Evolutionary conservation across 2,797 vertebrate species (phyloP).

Genomic region (Mastacembelus armatus): DNA sequence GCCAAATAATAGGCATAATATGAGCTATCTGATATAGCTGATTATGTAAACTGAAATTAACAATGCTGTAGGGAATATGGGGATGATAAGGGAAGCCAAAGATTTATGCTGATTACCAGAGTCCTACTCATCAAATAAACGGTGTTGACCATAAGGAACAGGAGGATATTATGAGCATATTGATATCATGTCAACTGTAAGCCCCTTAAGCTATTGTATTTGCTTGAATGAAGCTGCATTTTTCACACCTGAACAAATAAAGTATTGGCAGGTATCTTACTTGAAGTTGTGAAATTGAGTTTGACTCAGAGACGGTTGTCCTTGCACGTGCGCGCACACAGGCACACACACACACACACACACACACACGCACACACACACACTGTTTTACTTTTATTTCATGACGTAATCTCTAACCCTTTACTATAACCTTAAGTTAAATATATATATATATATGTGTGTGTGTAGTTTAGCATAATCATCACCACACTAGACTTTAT

Average conservation of each 20-base stretch:
- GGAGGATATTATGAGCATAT: constrained; percentile 36
- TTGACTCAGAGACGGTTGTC: constrained; percentile 21
- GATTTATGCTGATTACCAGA: constrained; percentile 32
- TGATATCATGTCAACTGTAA: constrained; percentile 51
- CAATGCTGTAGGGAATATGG: constrained; percentile 24
- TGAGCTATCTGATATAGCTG: constrained; percentile 2
- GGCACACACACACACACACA: background rate
- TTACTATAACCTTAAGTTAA: no score
- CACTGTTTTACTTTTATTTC: no score
- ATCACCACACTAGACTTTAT: no score
- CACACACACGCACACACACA: no score
- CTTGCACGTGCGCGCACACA: constrained; percentile 7
- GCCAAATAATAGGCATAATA: constrained; percentile 23
- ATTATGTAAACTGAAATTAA: constrained; percentile 25
- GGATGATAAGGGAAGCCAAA: constrained; percentile 20
- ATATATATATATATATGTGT: no score
- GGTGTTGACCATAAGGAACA: constrained; percentile 38
- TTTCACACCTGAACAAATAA: constrained; percentile 54
- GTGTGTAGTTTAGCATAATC: no score
- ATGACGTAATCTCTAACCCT: no score
- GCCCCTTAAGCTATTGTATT: constrained; percentile 31
- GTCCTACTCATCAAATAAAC: constrained; percentile 39
- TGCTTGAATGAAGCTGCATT: constrained; percentile 47
- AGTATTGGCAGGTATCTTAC: constrained; percentile 46
- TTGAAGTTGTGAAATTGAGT: constrained; percentile 40